These are phyloP conservation scores for Acronicta alni DNA, from an alignment of 2,888 invertebrate genomes.

Conservation along the genomic window DNA sequence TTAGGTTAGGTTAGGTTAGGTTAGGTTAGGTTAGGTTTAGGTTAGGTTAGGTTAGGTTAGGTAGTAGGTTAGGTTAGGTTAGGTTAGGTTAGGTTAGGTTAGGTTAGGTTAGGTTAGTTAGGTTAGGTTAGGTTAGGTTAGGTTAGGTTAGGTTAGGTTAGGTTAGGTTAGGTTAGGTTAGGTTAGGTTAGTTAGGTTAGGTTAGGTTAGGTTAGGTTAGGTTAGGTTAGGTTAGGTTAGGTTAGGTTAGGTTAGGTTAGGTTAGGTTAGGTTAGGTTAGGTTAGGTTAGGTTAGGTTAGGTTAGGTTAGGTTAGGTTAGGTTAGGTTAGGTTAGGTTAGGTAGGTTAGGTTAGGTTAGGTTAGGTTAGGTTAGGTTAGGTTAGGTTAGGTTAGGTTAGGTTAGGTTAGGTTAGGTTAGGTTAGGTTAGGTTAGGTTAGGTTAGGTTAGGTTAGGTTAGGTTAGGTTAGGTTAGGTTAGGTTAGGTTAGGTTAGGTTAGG, in stretches of 20 bases:
- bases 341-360: slow-evolving; percentile 3
- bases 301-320: slow-evolving; percentile 5
- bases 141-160: slow-evolving; percentile 5
- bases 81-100: slow-evolving; percentile 5
- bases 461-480: slow-evolving; percentile 1
- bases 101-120: slow-evolving; percentile 5
- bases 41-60: slow-evolving; percentile 5
- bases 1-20: slow-evolving; percentile 5
- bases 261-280: slow-evolving; percentile 5
- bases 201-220: slow-evolving; percentile 5
- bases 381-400: slow-evolving; percentile 1
- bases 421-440: slow-evolving; percentile 1
- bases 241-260: slow-evolving; percentile 5
- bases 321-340: slow-evolving; percentile 5
- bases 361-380: slow-evolving; percentile 1
- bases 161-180: slow-evolving; percentile 5
- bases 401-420: slow-evolving; percentile 1
- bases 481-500: slow-evolving; percentile 1
- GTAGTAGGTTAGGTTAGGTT: slow-evolving; percentile 3
- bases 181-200: slow-evolving; percentile 5
- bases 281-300: slow-evolving; percentile 5
- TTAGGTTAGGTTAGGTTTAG: slow-evolving; percentile 5
- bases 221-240: slow-evolving; percentile 5
- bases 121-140: slow-evolving; percentile 5
- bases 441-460: slow-evolving; percentile 1